These are phyloP conservation scores for Tychaedon coryphoeus DNA, from an alignment of 2,113 vertebrate genomes.

Conservation along the genomic window DNA sequence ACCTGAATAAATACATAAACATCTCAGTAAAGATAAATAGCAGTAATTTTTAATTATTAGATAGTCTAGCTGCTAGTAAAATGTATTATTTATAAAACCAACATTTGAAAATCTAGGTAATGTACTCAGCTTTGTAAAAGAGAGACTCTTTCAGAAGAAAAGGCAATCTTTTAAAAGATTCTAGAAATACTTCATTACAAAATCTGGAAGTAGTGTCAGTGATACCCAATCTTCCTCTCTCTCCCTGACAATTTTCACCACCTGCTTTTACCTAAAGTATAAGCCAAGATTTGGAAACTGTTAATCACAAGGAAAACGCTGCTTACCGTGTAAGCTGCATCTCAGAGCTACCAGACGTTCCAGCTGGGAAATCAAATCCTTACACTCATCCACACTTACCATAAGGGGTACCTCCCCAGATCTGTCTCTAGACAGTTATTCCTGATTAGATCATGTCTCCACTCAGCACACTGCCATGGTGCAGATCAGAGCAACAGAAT, in stretches of 20 bases:
- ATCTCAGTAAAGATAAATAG: neutral
- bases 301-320: neutral
- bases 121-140: neutral
- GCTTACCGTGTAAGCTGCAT: neutral
- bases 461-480: neutral
- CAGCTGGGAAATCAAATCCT: conserved; percentile 1
- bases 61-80: neutral
- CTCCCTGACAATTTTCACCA: neutral
- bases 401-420: neutral
- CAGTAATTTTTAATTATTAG: neutral
- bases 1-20: neutral
- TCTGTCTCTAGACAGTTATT: neutral
- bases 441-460: neutral
- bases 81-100: neutral
- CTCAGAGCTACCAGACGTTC: neutral
- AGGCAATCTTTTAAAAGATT: neutral
- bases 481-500: neutral
- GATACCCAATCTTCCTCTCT: neutral
- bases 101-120: neutral
- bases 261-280: neutral
- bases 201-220: neutral
- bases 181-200: neutral
- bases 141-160: neutral
- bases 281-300: conserved; percentile 11
- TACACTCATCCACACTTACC: neutral